phyloP scores from a whole-genome alignment of 2,113 vertebrate genomes.

The Bubalus kerabau region DNA sequence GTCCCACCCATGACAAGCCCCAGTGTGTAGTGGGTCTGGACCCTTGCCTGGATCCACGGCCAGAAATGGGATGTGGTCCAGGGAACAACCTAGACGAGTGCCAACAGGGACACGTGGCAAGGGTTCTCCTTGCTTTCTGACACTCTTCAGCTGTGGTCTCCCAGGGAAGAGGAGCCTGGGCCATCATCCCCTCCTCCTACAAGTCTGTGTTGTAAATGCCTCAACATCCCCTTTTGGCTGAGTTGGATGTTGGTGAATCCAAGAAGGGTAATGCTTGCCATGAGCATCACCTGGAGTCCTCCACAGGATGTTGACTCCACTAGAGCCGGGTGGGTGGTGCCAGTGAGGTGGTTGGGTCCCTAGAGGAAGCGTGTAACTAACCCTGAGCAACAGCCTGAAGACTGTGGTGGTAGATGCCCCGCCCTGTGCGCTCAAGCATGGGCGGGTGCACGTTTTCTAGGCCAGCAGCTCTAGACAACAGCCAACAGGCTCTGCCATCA shows the following conservation, averaged over 20 bases:
- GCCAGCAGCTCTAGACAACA: background rate
- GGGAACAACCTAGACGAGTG: background rate
- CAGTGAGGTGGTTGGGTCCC: background rate
- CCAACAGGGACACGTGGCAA: background rate
- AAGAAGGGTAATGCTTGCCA: background rate
- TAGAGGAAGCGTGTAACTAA: background rate
- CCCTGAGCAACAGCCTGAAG: background rate
- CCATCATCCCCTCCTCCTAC: background rate
- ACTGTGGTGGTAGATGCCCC: background rate
- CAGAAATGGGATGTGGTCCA: background rate
- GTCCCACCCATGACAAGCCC: background rate
- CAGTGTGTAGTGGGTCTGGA: background rate
- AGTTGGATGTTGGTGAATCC: background rate
- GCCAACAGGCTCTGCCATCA: background rate
- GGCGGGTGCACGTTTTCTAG: background rate
- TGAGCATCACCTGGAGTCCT: background rate
- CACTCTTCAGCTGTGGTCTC: background rate
- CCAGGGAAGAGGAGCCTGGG: background rate
- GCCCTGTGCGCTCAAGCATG: background rate
- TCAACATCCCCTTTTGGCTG: background rate
- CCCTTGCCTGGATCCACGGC: background rate
- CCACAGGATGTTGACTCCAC: fast-evolving
- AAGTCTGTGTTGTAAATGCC: background rate
- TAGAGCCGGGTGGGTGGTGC: background rate
- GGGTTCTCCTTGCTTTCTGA: background rate